Conservation (phyloP, 2,113 vertebrate species). For the Sigmodon hispidus region DNA sequence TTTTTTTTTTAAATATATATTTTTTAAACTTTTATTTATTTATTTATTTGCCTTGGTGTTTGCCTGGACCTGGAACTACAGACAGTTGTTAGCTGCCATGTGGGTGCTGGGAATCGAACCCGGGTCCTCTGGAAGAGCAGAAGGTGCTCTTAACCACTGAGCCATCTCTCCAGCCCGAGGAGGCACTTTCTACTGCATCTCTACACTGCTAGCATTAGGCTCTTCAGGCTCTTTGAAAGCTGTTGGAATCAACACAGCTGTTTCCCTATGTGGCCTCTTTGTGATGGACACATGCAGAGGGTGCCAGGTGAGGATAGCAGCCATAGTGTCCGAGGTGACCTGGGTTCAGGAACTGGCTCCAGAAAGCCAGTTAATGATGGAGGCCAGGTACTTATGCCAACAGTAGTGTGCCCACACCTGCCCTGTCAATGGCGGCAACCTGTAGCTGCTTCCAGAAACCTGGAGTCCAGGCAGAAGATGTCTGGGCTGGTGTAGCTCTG, state of each 20-base stretch:
- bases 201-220: rapidly evolving
- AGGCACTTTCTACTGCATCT: neutral
- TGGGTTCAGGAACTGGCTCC: neutral
- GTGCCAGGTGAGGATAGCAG: neutral
- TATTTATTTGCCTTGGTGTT: too few species aligned
- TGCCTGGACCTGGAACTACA: too few species aligned
- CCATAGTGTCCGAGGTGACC: neutral
- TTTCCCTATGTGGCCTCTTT: neutral
- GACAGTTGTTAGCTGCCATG: too few species aligned
- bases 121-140: too few species aligned
- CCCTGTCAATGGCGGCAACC: neutral
- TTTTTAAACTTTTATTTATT: too few species aligned
- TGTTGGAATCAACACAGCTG: neutral
- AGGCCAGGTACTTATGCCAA: neutral
- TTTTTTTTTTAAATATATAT: too few species aligned
- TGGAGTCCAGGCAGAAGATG: neutral
- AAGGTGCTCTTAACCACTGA: too few species aligned
- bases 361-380: neutral
- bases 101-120: too few species aligned
- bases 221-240: neutral
- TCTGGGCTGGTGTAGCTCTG: neutral
- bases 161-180: too few species aligned
- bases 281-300: neutral
- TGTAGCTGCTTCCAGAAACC: neutral
- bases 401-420: neutral